A percentile compares a stretch with the other conserved stretches of the same genome.
phyloP scores from a whole-genome alignment of 92 coral and sea anemone genomes.

The Muricea muricata region DNA sequence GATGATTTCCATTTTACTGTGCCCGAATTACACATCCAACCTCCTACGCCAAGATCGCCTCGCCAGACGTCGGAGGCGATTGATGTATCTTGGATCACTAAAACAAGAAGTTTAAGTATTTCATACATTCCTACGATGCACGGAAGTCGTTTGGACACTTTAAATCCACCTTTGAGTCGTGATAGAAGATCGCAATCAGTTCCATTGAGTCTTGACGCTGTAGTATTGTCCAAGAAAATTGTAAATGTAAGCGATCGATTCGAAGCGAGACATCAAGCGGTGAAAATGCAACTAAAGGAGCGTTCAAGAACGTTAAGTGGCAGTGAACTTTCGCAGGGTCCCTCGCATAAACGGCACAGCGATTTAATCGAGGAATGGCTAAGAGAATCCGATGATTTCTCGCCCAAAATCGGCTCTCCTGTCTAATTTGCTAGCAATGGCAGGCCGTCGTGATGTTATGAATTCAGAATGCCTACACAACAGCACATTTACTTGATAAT shows the following conservation, averaged over 20 bases:
- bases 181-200: conserved; percentile 24
- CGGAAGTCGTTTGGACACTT: conserved; percentile 27
- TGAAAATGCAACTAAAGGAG: not conserved
- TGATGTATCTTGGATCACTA: not conserved
- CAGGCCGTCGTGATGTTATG: not conserved
- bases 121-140: conserved; percentile 5
- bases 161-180: conserved; percentile 1
- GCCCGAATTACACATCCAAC: not conserved
- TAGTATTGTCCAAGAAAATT: not conserved
- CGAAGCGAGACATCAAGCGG: not conserved
- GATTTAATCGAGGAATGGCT: conserved; percentile 6
- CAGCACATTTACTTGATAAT: too few species aligned
- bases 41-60: not conserved
- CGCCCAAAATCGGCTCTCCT: conserved; percentile 4
- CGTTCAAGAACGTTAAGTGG: conserved; percentile 6
- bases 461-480: not conserved
- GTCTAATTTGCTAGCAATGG: not conserved
- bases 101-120: not conserved
- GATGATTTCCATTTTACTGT: not conserved
- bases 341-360: not conserved
- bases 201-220: conserved; percentile 33
- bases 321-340: not conserved
- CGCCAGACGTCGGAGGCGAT: not conserved
- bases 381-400: not conserved
- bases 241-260: conserved; percentile 20